These are phyloP conservation scores for Coendou prehensilis DNA, from an alignment of 2,797 vertebrate species.

Conservation along the genomic window DNA sequence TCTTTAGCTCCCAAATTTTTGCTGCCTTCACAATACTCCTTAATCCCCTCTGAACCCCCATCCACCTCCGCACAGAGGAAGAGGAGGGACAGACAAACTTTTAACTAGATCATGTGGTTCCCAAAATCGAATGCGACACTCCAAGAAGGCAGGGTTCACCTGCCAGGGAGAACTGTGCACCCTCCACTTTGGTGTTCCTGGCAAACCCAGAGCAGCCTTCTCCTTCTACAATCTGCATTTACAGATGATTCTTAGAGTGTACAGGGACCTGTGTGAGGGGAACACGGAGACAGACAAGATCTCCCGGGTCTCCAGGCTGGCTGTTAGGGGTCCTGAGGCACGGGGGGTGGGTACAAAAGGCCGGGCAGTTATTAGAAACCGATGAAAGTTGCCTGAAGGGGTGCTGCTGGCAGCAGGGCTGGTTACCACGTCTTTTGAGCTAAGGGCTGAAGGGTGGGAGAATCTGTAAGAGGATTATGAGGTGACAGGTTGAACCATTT, in stretches of 20 bases:
- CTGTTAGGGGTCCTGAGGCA: not conserved
- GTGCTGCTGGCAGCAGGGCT: not conserved
- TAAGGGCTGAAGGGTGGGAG: not conserved
- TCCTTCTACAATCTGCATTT: not conserved
- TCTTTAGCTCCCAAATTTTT: not conserved
- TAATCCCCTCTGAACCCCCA: not conserved
- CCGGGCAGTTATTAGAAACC: not conserved
- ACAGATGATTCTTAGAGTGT: not conserved
- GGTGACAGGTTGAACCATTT: not conserved
- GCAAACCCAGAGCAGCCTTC: constrained; percentile 41
- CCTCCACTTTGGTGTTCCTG: not conserved
- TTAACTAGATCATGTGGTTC: not conserved
- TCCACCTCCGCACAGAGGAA: not conserved
- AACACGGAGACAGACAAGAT: not conserved
- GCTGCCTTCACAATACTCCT: not conserved
- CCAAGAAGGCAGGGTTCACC: not conserved
- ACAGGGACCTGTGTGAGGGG: not conserved
- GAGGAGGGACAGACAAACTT: not conserved
- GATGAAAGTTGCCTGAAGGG: not conserved
- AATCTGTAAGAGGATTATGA: not conserved
- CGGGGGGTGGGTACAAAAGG: not conserved
- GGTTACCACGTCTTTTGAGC: not conserved
- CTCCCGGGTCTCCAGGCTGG: not conserved
- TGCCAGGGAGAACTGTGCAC: constrained; percentile 25
- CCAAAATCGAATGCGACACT: constrained; percentile 20